Evolutionary conservation across 2,888 invertebrate species (phyloP).

Genomic region (Athetis lepigone): DNA sequence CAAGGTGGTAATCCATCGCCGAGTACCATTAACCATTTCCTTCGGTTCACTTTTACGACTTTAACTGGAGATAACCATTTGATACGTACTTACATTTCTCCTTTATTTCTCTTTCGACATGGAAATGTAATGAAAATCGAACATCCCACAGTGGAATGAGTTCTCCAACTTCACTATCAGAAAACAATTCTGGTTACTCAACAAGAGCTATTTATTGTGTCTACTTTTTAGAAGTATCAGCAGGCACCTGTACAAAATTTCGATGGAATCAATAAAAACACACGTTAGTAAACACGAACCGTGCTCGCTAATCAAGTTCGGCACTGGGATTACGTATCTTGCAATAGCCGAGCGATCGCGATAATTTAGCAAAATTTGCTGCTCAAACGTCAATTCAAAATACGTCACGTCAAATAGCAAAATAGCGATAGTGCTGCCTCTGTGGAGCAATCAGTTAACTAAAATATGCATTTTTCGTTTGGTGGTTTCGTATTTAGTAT

Average conservation of each 20-base stretch:
- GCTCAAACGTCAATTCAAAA: no score
- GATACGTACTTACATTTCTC: slow-evolving; percentile 44
- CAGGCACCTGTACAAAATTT: slow-evolving; percentile 6
- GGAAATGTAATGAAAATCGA: slow-evolving; percentile 27
- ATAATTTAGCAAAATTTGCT: no score
- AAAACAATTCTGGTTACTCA: neutral
- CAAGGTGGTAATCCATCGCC: slow-evolving; percentile 54
- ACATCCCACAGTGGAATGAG: neutral
- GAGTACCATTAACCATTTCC: slow-evolving; percentile 62
- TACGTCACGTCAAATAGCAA: no score
- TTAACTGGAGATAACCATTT: slow-evolving; percentile 58
- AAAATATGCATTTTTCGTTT: no score
- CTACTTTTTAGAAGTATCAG: neutral
- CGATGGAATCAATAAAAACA: slow-evolving; percentile 35
- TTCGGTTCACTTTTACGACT: slow-evolving; percentile 60
- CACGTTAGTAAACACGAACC: slow-evolving; percentile 38
- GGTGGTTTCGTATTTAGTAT: no score
- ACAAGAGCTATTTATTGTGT: slow-evolving; percentile 6
- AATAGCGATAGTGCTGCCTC: no score
- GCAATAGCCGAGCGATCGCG: no score
- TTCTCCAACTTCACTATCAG: neutral
- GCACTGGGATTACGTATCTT: no score
- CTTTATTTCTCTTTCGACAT: slow-evolving; percentile 32
- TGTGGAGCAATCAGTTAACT: no score
- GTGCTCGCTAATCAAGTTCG: slow-evolving; percentile 51